Conservation (phyloP, 35 echinoderm and acorn worm genomes). For the Hemicentrotus pulcherrimus region DNA sequence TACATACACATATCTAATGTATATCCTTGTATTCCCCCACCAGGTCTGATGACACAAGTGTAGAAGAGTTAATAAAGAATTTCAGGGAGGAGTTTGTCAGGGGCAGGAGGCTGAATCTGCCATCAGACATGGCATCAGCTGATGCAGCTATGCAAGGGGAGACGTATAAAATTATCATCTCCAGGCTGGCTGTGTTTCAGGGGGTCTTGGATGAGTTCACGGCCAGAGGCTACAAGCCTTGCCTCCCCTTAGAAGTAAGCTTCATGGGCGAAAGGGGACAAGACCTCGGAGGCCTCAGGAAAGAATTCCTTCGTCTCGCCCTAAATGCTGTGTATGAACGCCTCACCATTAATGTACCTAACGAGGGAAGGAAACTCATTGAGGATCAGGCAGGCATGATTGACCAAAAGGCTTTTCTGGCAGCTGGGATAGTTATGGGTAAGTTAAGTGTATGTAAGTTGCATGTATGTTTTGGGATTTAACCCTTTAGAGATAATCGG, state of each 20-base stretch:
- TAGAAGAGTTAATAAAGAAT: not conserved
- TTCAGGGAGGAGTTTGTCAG: constrained; percentile 5
- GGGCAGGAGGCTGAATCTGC: constrained; percentile 25
- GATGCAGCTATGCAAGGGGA: constrained; percentile 39
- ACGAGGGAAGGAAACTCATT: not conserved
- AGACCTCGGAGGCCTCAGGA: not conserved
- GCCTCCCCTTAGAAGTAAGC: constrained; percentile 16
- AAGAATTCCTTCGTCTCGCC: not conserved
- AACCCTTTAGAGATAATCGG: constrained; percentile 17
- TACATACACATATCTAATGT: not conserved
- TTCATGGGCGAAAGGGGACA: constrained; percentile 25
- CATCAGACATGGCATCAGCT: not conserved
- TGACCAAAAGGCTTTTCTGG: not conserved
- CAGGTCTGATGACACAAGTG: constrained; percentile 5
- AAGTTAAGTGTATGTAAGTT: not conserved
- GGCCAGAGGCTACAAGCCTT: constrained; percentile 9
- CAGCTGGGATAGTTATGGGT: not conserved
- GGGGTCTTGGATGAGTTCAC: constrained; percentile 33
- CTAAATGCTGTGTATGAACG: not conserved
- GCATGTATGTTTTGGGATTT: not conserved
- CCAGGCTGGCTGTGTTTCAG: not conserved
- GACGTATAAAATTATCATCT: not conserved
- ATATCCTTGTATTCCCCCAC: not conserved
- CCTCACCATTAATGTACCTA: not conserved
- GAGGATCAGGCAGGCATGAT: not conserved